Percentiles rank a stretch among this genome's conserved stretches.
phyloP scores from a whole-genome alignment of 2,888 invertebrate genomes.

The Dichetophora obliterata region DNA sequence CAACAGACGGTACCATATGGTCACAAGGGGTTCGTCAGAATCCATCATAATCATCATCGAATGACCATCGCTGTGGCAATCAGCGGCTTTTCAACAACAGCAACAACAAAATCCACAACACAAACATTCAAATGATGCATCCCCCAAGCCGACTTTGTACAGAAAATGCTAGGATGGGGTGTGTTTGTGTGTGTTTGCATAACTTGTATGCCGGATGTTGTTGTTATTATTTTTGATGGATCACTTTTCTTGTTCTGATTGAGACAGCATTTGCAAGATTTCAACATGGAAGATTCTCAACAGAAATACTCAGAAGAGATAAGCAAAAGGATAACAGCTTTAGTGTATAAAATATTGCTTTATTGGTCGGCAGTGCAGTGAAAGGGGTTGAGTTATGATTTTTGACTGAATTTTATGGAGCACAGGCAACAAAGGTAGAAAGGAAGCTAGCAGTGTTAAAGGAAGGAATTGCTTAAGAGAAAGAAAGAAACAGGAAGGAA shows the following conservation, averaged over 20 bases:
- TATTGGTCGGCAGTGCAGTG: too few species aligned
- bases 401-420: neutral
- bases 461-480: too few species aligned
- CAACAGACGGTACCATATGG: conserved; percentile 24
- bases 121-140: neutral
- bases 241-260: too few species aligned
- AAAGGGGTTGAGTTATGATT: too few species aligned
- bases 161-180: neutral
- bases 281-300: too few species aligned
- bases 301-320: too few species aligned
- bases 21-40: conserved; percentile 32
- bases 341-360: too few species aligned
- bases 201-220: conserved; percentile 21
- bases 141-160: neutral
- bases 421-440: neutral
- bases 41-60: neutral
- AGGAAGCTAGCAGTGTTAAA: too few species aligned
- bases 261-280: too few species aligned
- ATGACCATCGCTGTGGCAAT: neutral
- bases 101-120: conserved; percentile 32
- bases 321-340: too few species aligned
- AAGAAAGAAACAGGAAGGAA: too few species aligned
- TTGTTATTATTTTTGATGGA: too few species aligned
- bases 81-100: conserved; percentile 27
- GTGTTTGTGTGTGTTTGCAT: neutral